Base-by-base conservation (phyloP, 2,888 invertebrate species). In the Macaria liturata region DNA sequence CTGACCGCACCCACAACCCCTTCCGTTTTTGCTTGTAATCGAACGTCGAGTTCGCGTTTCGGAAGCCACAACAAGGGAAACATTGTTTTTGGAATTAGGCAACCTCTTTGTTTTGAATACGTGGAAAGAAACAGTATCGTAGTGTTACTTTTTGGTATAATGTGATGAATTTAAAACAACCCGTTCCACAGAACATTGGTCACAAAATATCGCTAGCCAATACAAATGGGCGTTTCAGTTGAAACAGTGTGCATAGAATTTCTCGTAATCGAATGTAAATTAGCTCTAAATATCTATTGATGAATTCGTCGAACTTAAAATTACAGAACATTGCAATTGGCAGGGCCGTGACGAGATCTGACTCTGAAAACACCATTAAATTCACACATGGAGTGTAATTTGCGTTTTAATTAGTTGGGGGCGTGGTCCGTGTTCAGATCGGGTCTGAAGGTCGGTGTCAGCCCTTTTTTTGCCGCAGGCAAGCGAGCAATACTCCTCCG, bases 371-470 rank as follows among this genome's bases (percentile, higher is more conserved):
- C 49, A 34, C 46, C 42, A 46, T 46, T 55, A 49, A 49, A 49
- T 46, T 45, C 48, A 45, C 48, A 51, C 48, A 46, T 58, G 42
- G 20, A 53, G 53, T 50, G 31, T 58, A 59, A 59, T 59, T 59
- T 51, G 46, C 52, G 55, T 60, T 60, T 60, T 55, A 59, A 54
- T 54, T 59, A 46, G n/a, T n/a, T 9, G 6, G 30, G 50, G 59
- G 59, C 49, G 59, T 55, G 59, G 51, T 9, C 45, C 40, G 48
- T 34, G 32, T 52, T 60, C 55, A 49, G 49, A 56, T 60, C 55
- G 52, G 30, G 52, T 52, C 59, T 56, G 52, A 49, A 4, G 9
- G 55, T 46, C 52, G 54, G 57, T 57, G 59, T 42, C 57, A 61
- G 47, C 56, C 60, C 60, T 57, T 20, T 20, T 20, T 20, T 20